These are phyloP conservation scores for Hybognathus amarus DNA, from an alignment of 2,797 vertebrate genomes.

Conservation along the genomic window DNA sequence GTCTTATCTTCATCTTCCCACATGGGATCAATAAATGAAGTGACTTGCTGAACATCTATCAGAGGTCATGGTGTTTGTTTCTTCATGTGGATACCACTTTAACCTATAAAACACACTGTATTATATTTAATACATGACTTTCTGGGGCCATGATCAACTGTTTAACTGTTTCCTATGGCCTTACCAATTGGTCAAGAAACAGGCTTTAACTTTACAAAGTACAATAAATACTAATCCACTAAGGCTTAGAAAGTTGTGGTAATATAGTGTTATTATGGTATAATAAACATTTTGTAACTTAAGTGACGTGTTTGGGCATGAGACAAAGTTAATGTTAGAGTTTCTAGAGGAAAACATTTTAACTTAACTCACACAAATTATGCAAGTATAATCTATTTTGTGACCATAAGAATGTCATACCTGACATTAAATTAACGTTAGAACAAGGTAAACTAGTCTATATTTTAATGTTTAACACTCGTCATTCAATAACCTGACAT, in stretches of 20 bases:
- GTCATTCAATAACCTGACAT: constrained; percentile 33
- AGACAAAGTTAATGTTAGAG: background rate
- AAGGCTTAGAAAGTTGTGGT: background rate
- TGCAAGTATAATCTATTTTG: background rate
- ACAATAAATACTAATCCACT: background rate
- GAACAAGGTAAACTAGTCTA: background rate
- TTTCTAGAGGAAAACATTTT: background rate
- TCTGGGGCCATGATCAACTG: background rate
- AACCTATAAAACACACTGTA: background rate
- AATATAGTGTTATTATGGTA: background rate
- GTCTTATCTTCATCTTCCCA: constrained; percentile 19
- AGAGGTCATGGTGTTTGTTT: constrained; percentile 11
- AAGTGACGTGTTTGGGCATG: background rate
- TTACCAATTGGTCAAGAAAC: background rate
- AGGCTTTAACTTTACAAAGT: background rate
- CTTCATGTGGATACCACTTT: background rate
- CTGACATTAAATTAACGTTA: too few relatives aligned
- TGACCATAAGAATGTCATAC: background rate
- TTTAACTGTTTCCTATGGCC: background rate
- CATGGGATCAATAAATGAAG: constrained; percentile 18
- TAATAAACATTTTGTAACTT: background rate
- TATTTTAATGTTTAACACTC: background rate
- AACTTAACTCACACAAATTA: background rate
- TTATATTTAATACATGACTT: background rate
- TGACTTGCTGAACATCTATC: constrained; percentile 17